Evolutionary conservation across 2,113 vertebrate species (phyloP), one percentile per base, ranked within the genome.

Genomic region (Gadus chalcogrammus): DNA sequence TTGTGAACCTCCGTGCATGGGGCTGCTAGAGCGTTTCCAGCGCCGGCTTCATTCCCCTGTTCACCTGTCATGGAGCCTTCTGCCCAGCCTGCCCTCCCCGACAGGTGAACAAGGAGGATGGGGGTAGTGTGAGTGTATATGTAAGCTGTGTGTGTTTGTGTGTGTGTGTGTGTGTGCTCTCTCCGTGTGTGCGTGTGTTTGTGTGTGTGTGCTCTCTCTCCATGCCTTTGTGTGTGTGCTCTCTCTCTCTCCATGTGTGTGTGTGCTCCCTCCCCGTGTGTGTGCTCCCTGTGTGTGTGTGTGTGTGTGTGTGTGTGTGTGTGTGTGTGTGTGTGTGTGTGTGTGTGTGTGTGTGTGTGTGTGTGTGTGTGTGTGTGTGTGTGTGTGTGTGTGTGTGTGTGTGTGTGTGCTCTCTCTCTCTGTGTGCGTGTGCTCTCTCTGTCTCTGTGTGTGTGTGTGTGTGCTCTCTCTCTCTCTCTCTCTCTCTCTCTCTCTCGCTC

Each of bases 1-100:
- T 38, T 28, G 53, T 59, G 52, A 7, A 17, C 55, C 18, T 20
- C 27, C 69, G 56, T n/a, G 65, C 63, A 11, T 12, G 15, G 63
- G 52, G 42, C 13, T 31, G 61, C 27, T 71, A 61, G 22, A 71
- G 69, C 48, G 5, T 56, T 64, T 20, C 69, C 24, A 27, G 22
- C 24, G 61, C 20, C 12, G 61, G 31, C 69, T 42, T 7, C 22
- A 55, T 48, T 18, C 22, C 59, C 42, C 61, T 56, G 69, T 69
- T 48, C 48, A 20, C 35, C 59, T 64, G 52, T 64, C 62, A 71
- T 6, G 11, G 16, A 64, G 24, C 17, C 52, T 56, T 58, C 24
- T 70, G 69, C 7, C 15, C 11, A 28, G 20, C 42, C 42, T 16
- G n/a, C 42, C 9, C 42, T 9, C 42, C 42, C 1, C 12, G 42